These are phyloP conservation scores for Eumerus sabulonum DNA, from an alignment of 2,888 invertebrate species.

Conservation along the genomic window DNA sequence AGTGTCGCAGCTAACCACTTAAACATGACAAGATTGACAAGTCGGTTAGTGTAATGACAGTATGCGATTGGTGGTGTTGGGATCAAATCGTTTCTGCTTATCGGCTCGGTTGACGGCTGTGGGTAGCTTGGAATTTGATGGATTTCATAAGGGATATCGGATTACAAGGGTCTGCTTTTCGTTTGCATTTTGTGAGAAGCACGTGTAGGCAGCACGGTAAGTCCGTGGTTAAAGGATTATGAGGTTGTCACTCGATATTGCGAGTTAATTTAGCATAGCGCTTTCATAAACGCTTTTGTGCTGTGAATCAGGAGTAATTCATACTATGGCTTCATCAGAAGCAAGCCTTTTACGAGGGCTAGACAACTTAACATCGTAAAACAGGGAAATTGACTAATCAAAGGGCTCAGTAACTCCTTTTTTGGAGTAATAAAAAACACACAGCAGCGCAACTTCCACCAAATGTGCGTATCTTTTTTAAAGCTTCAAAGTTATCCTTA, in stretches of 20 bases:
- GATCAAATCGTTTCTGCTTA: slow-evolving; percentile 6
- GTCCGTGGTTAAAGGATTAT: background rate
- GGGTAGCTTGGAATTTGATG: background rate
- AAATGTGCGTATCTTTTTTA: slow-evolving; percentile 54
- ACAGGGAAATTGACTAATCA: slow-evolving; percentile 12
- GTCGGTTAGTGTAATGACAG: background rate
- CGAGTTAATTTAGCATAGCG: too few species aligned
- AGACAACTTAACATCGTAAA: slow-evolving; percentile 16
- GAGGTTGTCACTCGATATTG: too few species aligned
- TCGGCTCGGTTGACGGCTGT: background rate
- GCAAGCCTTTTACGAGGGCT: background rate
- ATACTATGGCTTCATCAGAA: too few species aligned
- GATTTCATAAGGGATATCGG: background rate
- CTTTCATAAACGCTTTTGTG: too few species aligned
- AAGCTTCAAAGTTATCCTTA: slow-evolving; percentile 60
- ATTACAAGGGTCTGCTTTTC: background rate
- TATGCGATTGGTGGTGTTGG: background rate
- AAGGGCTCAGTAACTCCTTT: background rate
- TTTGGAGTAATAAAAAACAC: slow-evolving; percentile 33
- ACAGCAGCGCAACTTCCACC: slow-evolving; percentile 39
- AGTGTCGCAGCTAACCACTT: slow-evolving; percentile 8
- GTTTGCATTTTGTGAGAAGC: background rate
- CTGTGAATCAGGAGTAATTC: too few species aligned
- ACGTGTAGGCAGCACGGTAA: background rate
- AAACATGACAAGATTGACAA: slow-evolving; percentile 32